Evolutionary conservation across 92 coral and sea anemone genomes (phyloP), one percentile per base, ranked within the genome.

Genomic region (Montipora capitata): DNA sequence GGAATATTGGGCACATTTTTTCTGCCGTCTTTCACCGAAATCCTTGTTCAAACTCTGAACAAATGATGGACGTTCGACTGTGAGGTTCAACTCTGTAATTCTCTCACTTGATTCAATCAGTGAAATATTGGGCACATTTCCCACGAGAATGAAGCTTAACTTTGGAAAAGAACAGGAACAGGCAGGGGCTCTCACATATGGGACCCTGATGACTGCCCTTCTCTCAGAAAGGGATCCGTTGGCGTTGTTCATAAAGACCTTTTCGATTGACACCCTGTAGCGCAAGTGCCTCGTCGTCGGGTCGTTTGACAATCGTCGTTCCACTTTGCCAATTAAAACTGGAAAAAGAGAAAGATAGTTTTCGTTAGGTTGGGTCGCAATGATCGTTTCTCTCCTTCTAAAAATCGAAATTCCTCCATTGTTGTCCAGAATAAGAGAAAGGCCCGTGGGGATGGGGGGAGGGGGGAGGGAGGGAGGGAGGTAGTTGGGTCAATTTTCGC

Each of bases 81-180:
- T 62, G 8, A 91, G 44, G 3, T 87, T 88, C 44, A 57, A 40
- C 54, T 77, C 87, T 5, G 86, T 51, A 38, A 42, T 40, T 4
- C 18, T 27, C 20, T 57, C 78, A 72, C 40, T 39, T 20, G 56
- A 12, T 10, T 62, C 68, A 48, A 68, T 62, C 38, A 42, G 15
- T 27, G 35, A 27, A 27, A 27, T 27, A 27, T 27, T 27, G 35
- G 35, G 35, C 12, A 71, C 43, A 4, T 45, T 35, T 15, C 96
- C 96, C 86, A 94, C 68, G 65, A 94, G 54, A 44, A 94, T 20
- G 65, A 94, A 91, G 18, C 49, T 81, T 67, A 85, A 59, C 51
- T 69, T 76, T 45, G 93, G 93, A 7, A 94, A 62, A n/a, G 94
- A 87, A 59, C 96, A 94, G 80, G 93, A 69, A 67, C 96, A 94